Evolutionary conservation across 2,888 invertebrate species (phyloP).

Genomic region (Mesorhabditis sp.): DNA sequence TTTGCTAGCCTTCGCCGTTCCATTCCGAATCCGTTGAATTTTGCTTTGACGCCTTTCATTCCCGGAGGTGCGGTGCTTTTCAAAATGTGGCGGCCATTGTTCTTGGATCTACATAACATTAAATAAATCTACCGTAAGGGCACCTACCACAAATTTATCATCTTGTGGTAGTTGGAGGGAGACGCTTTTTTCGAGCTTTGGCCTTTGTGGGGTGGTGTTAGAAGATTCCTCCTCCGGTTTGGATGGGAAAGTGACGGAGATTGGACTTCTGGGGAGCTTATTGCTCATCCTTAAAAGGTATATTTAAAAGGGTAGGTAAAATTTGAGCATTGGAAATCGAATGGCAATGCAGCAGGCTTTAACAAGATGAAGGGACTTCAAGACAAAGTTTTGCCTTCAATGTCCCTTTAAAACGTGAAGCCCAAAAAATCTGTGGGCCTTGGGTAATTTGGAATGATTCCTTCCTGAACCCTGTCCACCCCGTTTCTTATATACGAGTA

Average conservation of each 20-base stretch:
- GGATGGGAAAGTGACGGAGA: not conserved
- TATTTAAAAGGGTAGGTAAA: not conserved
- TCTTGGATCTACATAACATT: not conserved
- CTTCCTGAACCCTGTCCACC: no score
- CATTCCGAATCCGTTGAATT: not conserved
- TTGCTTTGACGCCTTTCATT: not conserved
- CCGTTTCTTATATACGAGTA: no score
- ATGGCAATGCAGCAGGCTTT: no score
- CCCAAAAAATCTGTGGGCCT: no score
- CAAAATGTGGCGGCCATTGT: not conserved
- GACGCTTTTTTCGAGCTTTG: not conserved
- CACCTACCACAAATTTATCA: not conserved
- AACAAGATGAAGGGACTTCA: no score
- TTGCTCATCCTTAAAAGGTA: not conserved
- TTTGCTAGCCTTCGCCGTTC: not conserved
- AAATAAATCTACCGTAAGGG: not conserved
- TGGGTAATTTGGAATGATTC: no score
- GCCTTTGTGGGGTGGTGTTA: not conserved
- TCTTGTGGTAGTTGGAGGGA: slow-evolving; percentile 1
- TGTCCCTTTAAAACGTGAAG: no score
- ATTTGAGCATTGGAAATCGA: no score
- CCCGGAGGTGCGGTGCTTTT: not conserved
- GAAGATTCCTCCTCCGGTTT: not conserved
- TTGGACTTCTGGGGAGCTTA: not conserved
- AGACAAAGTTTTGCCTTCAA: no score